Conservation (phyloP, 2,113 vertebrate genomes). For the Pionites leucogaster region DNA sequence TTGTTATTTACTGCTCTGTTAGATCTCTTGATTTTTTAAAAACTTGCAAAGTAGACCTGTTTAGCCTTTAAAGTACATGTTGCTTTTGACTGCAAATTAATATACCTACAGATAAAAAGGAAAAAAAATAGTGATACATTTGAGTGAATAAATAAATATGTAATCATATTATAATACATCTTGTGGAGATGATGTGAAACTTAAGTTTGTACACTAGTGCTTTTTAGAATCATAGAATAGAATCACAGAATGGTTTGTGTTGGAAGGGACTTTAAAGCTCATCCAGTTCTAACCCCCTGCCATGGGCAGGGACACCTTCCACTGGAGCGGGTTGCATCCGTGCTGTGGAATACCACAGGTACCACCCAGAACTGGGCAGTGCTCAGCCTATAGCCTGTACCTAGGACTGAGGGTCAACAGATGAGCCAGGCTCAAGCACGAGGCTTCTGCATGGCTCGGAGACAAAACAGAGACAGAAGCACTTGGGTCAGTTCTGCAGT, state of each 20-base stretch:
- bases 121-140: not conserved
- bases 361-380: no score
- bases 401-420: not conserved
- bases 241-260: not conserved
- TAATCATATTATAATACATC: not conserved
- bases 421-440: accelerated
- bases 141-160: not conserved
- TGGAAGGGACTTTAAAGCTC: not conserved
- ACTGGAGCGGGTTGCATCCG: accelerated
- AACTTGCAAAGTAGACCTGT: not conserved
- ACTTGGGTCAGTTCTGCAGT: not conserved
- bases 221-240: not conserved
- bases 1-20: not conserved
- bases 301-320: accelerated
- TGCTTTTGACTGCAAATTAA: not conserved
- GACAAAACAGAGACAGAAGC: not conserved
- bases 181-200: not conserved
- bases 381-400: no score
- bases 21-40: not conserved
- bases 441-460: not conserved
- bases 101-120: not conserved
- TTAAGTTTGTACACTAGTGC: not conserved
- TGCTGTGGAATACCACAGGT: not conserved
- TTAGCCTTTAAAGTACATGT: not conserved
- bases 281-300: accelerated